Percentiles rank a stretch among this genome's conserved stretches.
phyloP scores from a whole-genome alignment of 2,797 vertebrate species.

The Clarias platycephalus region DNA sequence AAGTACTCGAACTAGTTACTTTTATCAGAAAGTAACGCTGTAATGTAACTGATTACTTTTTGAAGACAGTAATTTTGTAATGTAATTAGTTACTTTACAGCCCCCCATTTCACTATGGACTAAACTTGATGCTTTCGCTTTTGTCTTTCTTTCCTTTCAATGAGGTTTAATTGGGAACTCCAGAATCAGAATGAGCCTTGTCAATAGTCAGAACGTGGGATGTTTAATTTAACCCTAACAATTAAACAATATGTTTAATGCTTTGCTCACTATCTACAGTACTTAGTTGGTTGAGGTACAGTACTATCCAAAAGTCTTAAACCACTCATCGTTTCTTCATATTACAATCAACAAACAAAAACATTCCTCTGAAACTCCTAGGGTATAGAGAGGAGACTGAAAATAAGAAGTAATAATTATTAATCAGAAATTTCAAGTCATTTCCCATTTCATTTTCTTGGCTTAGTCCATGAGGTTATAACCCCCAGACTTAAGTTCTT shows the following conservation, averaged over 20 bases:
- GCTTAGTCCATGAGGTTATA: not conserved
- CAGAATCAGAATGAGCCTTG: not conserved
- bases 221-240: not conserved
- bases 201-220: not conserved
- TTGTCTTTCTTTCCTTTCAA: not conserved
- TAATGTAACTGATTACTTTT: too few species aligned
- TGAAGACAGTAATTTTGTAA: too few species aligned
- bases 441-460: not conserved
- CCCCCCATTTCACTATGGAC: not conserved
- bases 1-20: too few species aligned
- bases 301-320: too few species aligned
- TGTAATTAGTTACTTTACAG: not conserved
- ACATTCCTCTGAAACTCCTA: not conserved
- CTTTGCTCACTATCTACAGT: not conserved
- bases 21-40: too few species aligned
- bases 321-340: too few species aligned
- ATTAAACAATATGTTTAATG: not conserved
- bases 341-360: not conserved
- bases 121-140: not conserved
- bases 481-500: not conserved
- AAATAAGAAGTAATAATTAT: too few species aligned
- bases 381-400: not conserved
- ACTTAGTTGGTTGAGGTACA: not conserved
- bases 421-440: too few species aligned
- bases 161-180: not conserved